These are phyloP conservation scores for Congeria kusceri DNA, from an alignment of 2,888 invertebrate genomes.

Conservation along the genomic window DNA sequence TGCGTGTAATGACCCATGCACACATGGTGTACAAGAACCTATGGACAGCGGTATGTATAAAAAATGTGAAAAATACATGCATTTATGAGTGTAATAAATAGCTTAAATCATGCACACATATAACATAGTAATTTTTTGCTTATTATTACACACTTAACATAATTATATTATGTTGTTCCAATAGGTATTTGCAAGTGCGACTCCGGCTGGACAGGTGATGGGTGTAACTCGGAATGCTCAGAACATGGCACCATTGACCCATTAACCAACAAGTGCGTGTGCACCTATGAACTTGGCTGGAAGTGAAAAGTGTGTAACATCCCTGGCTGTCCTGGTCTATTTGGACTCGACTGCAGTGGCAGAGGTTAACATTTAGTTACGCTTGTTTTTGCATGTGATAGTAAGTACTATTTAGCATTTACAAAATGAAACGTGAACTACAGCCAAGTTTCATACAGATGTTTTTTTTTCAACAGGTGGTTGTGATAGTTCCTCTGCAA, in stretches of 20 bases:
- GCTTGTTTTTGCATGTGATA: too few species aligned
- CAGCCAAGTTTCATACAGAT: too few species aligned
- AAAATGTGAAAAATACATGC: too few species aligned
- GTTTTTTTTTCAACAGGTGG: constrained; percentile 62
- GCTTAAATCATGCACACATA: too few species aligned
- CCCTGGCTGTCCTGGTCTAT: constrained; percentile 77
- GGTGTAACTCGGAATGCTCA: constrained; percentile 78
- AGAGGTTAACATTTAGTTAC: too few species aligned
- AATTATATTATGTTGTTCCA: too few species aligned
- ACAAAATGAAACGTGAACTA: too few species aligned
- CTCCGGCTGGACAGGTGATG: constrained; percentile 76
- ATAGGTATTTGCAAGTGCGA: constrained; percentile 67
- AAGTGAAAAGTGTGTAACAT: constrained; percentile 75
- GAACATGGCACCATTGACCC: constrained; percentile 68
- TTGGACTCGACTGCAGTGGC: constrained; percentile 74
- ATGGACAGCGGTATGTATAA: constrained; percentile 67
- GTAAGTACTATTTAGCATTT: too few species aligned
- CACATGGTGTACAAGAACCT: constrained; percentile 70
- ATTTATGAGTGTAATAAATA: too few species aligned
- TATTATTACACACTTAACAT: too few species aligned
- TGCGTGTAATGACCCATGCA: constrained; percentile 76
- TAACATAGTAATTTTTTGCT: too few species aligned
- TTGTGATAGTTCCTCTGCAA: constrained; percentile 72
- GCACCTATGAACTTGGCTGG: constrained; percentile 75
- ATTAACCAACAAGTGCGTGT: constrained; percentile 63